Conservation (phyloP, 2,797 vertebrate species). For the Sardinella longiceps region DNA sequence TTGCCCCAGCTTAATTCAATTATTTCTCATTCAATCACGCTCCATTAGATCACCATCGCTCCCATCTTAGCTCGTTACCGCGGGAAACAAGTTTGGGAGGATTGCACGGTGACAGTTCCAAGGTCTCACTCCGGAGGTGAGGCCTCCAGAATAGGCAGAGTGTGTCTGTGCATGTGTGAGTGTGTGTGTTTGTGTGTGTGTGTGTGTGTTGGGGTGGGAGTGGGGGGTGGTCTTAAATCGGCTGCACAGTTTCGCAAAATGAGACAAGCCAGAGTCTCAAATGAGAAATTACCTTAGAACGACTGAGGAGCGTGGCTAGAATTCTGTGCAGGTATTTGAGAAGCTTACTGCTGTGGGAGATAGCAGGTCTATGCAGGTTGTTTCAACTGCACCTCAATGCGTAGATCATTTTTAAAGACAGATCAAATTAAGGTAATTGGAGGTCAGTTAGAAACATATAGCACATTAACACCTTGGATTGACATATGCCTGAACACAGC, state of each 20-base stretch:
- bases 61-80: constrained; percentile 49
- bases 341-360: not conserved
- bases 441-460: not conserved
- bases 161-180: too few species aligned
- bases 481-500: not conserved
- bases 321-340: not conserved
- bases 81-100: constrained; percentile 44
- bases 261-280: not conserved
- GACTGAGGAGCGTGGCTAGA: not conserved
- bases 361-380: not conserved
- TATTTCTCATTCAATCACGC: constrained; percentile 57
- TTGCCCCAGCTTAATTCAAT: constrained; percentile 57
- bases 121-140: constrained; percentile 38
- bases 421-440: not conserved
- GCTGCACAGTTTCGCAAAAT: not conserved
- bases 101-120: constrained; percentile 40
- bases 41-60: constrained; percentile 53
- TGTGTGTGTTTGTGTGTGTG: not conserved
- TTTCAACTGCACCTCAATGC: too few species aligned
- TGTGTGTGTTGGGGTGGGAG: too few species aligned
- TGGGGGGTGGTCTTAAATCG: not conserved
- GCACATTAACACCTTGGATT: not conserved
- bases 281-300: constrained; percentile 19
- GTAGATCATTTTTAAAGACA: not conserved
- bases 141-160: constrained; percentile 23